Evolutionary conservation across 2,113 vertebrate genomes (phyloP).

Genomic region (Piprites chloris): DNA sequence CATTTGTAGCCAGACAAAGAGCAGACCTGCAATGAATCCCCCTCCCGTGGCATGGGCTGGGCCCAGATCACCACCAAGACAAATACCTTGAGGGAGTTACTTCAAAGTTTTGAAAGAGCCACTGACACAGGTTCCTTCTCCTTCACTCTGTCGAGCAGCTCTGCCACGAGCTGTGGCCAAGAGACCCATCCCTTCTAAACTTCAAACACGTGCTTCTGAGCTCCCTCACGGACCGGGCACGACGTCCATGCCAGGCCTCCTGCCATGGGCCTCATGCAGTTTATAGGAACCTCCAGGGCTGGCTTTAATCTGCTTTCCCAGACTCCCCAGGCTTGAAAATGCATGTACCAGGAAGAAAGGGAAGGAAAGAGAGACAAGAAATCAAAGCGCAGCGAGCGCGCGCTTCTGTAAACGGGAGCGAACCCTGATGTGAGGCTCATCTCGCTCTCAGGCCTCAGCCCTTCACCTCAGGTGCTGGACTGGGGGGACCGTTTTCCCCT

Average conservation of each 20-base stretch:
- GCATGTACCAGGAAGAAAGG: not conserved
- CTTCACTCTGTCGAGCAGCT: not conserved
- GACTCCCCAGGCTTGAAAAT: not conserved
- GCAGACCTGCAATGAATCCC: not conserved
- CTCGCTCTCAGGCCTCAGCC: not conserved
- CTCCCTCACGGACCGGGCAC: not conserved
- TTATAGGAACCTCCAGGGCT: slow-evolving; percentile 21
- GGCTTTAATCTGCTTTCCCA: slow-evolving; percentile 49
- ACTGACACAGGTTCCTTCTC: not conserved
- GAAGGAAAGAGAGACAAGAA: not conserved
- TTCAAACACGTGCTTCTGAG: not conserved
- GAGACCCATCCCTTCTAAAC: not conserved
- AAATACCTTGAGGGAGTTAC: not conserved
- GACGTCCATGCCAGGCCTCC: slow-evolving; percentile 14
- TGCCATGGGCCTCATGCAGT: slow-evolving; percentile 5
- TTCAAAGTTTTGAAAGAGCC: not conserved
- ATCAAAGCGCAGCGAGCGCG: not conserved
- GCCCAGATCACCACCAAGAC: not conserved
- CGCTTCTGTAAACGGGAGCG: not conserved
- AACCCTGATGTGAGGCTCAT: not conserved
- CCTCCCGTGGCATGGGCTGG: not conserved
- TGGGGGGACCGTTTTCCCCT: not conserved
- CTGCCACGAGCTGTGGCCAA: not conserved
- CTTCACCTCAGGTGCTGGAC: slow-evolving; percentile 11
- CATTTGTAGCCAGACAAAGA: not conserved